Evolutionary conservation across 2,888 invertebrate species (phyloP), one percentile per base, ranked within the genome.

Genomic region (Philaethria dido): DNA sequence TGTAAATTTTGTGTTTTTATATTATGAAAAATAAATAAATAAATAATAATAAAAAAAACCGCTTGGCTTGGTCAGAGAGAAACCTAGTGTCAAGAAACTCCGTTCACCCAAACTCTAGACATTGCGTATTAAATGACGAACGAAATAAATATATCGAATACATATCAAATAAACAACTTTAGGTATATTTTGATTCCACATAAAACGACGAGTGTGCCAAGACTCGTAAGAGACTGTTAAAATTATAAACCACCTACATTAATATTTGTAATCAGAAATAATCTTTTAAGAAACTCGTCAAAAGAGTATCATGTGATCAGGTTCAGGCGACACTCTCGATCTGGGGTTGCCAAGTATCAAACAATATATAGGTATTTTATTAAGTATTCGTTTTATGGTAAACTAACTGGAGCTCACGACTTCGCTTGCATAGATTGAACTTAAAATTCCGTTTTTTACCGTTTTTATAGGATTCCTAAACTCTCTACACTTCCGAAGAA

Each of bases 251-350:
- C 80, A 73, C 81, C 82, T 76, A 83, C 82, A 74, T 75, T 59
- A 13, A 74, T 71, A 76, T 77, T 79, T 78, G 77, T 75, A 74
- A 83, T 82, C 81, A 76, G 75, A 80, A 83, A 83, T 83, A 83
- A 80, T 77, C 74, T 78, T 73, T 72, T 74, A 74, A 79, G 75
- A 76, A 76, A 77, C 74, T 69, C 71, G 77, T 75, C 70, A 73
- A 72, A 72, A 70, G 63, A 66, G 61, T 67, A 75, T 78, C 82
- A 83, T 81, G 81, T 80, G 84, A 83, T 78, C 63, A 68, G 66
- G 69, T 68, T 68, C 66, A 68, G 57, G 66, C 68, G 70, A 71
- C 70, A 73, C 65, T 72, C 64, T 64, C 62, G 59, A 70, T 69
- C 39, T 48, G 55, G 57, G 64, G 75, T 70, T 81, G 80, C 81